Evolutionary conservation across 92 coral and sea anemone species (phyloP).

Genomic region (Phenganax subtilis): DNA sequence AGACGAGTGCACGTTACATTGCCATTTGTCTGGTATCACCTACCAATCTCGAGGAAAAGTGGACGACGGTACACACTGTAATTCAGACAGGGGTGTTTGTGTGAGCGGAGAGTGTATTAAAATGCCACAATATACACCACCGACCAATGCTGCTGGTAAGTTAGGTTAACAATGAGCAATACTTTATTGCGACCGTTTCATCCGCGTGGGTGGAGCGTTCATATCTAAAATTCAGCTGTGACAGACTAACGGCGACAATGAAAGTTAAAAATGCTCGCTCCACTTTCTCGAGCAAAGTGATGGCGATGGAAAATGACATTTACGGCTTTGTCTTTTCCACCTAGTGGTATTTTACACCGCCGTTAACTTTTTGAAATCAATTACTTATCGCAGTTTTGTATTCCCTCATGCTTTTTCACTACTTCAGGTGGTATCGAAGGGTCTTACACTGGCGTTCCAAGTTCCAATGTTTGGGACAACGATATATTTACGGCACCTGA

Average conservation of each 20-base stretch:
- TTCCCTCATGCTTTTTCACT: too few relatives aligned
- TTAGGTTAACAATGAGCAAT: neutral
- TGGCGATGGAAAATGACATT: too few relatives aligned
- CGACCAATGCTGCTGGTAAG: slow-evolving; percentile 2
- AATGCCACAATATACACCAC: slow-evolving; percentile 16
- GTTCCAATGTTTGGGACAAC: slow-evolving; percentile 37
- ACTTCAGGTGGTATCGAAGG: too few relatives aligned
- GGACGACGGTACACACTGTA: slow-evolving; percentile 37
- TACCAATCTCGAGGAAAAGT: neutral
- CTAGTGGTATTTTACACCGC: too few relatives aligned
- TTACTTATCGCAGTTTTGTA: too few relatives aligned
- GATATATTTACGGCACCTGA: slow-evolving; percentile 72
- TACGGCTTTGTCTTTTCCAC: too few relatives aligned
- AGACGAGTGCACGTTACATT: slow-evolving; percentile 27
- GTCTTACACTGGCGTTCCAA: too few relatives aligned
- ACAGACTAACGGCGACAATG: neutral
- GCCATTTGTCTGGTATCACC: neutral
- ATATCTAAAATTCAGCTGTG: neutral
- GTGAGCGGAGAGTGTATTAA: slow-evolving; percentile 4
- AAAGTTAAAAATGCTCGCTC: neutral
- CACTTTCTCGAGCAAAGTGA: neutral
- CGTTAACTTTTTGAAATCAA: too few relatives aligned
- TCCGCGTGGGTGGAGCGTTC: too few relatives aligned
- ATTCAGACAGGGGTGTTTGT: slow-evolving; percentile 29
- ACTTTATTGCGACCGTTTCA: neutral